These are phyloP conservation scores for Rhea pennata DNA, from an alignment of 2,113 vertebrate genomes.

Conservation along the genomic window DNA sequence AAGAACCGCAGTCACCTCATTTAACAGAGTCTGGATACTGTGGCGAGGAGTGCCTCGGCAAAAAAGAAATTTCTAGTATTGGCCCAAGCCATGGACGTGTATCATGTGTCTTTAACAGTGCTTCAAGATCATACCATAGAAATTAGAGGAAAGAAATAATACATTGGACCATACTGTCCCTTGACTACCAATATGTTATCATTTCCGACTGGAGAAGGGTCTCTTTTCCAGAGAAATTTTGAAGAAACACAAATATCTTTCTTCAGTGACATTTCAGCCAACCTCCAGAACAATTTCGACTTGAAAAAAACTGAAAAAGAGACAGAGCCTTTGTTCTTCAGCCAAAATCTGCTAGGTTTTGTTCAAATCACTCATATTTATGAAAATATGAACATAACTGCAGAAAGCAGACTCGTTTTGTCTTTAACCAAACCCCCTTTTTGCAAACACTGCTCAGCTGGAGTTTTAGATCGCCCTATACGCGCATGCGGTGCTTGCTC, in stretches of 20 bases:
- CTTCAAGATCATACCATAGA: background rate
- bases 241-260: background rate
- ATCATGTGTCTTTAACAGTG: too few relatives aligned
- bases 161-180: background rate
- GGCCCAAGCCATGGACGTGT: background rate
- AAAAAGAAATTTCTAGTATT: too few relatives aligned
- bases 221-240: background rate
- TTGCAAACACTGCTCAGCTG: background rate
- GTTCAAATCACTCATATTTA: background rate
- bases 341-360: background rate
- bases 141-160: background rate
- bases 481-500: background rate
- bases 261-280: background rate
- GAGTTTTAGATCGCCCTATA: background rate
- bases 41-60: background rate
- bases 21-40: fast-evolving
- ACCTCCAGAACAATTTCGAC: background rate
- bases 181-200: background rate
- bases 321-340: background rate
- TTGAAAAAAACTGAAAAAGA: background rate
- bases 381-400: background rate
- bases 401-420: background rate
- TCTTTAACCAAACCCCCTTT: background rate
- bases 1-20: background rate
- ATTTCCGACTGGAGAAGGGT: background rate